phyloP scores from a whole-genome alignment of 2,888 invertebrate species.

The Himalopsyche tibetana region DNA sequence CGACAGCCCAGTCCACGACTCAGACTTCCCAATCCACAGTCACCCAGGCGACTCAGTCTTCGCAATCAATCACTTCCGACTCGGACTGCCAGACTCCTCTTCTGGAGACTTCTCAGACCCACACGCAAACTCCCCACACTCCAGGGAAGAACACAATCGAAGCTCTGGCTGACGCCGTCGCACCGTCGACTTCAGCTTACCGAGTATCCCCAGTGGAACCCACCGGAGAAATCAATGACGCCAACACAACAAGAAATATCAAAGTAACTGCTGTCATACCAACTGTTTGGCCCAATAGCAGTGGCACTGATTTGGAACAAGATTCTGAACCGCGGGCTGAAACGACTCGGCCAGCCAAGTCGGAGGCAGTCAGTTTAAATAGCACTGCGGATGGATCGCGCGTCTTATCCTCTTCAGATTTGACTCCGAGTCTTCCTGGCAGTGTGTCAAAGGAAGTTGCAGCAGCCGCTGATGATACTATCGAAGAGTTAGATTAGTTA shows the following conservation, averaged over 20 bases:
- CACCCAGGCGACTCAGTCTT: slow-evolving; percentile 68
- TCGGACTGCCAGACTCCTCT: slow-evolving; percentile 67
- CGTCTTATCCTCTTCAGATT: too few species aligned
- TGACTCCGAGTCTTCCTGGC: not conserved
- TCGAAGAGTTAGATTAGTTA: not conserved
- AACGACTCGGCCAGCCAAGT: not conserved
- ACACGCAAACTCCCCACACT: slow-evolving; percentile 69
- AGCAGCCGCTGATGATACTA: not conserved
- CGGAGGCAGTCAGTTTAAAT: not conserved
- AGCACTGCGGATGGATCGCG: too few species aligned
- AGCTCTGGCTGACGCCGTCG: not conserved
- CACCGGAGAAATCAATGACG: not conserved
- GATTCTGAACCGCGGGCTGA: not conserved
- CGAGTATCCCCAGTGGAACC: not conserved
- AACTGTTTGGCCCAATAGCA: not conserved
- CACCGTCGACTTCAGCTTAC: not conserved
- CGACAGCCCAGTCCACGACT: slow-evolving; percentile 66
- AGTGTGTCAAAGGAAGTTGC: not conserved
- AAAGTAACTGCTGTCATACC: not conserved
- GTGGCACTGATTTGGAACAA: not conserved
- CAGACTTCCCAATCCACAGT: slow-evolving; percentile 61
- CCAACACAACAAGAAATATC: not conserved
- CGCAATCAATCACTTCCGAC: slow-evolving; percentile 70
- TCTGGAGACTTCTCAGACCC: slow-evolving; percentile 71
- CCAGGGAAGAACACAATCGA: not conserved